Evolutionary conservation across 1,140 invertebrate genomes (phyloP).

Genomic region (Chrysoperla carnea): DNA sequence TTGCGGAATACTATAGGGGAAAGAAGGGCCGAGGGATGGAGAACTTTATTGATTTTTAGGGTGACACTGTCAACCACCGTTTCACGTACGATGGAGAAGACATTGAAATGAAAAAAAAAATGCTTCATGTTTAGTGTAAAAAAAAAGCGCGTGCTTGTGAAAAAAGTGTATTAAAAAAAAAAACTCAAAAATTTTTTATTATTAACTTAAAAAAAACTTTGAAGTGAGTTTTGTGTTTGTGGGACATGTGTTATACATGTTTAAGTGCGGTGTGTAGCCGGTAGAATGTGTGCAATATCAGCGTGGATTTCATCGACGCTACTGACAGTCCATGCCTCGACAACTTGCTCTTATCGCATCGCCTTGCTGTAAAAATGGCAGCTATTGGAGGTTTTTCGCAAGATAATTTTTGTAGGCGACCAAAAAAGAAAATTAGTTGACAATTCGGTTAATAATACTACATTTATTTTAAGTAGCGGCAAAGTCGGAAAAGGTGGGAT

Average conservation of each 20-base stretch:
- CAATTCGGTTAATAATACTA: constrained; percentile 20
- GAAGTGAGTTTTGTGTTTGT: constrained; percentile 1
- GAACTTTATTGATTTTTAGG: constrained; percentile 47
- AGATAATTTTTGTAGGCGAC: constrained; percentile 26
- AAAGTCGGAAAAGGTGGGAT: constrained; percentile 23
- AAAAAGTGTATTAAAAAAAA: not conserved
- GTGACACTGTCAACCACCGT: constrained; percentile 38
- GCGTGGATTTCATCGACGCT: constrained; percentile 15
- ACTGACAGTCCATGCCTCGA: constrained; percentile 16
- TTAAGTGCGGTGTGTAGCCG: constrained; percentile 6
- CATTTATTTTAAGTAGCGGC: constrained; percentile 18
- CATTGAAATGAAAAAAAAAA: constrained; percentile 29
- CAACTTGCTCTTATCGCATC: constrained; percentile 13
- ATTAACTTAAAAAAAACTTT: too few relatives aligned
- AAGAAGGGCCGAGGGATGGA: constrained; percentile 26
- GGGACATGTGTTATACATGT: constrained; percentile 2
- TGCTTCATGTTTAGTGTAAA: constrained; percentile 15
- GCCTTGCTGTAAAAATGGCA: constrained; percentile 29
- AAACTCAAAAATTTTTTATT: not conserved
- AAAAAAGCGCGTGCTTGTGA: constrained; percentile 6
- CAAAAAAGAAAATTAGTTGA: constrained; percentile 34
- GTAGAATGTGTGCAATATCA: constrained; percentile 17
- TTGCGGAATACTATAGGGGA: constrained; percentile 15
- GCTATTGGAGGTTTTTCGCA: constrained; percentile 19
- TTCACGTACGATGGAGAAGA: constrained; percentile 27